A percentile compares a stretch with the other conserved stretches of the same genome.
Conservation (phyloP, 2,113 vertebrate species). For the Tiliqua scincoides region DNA sequence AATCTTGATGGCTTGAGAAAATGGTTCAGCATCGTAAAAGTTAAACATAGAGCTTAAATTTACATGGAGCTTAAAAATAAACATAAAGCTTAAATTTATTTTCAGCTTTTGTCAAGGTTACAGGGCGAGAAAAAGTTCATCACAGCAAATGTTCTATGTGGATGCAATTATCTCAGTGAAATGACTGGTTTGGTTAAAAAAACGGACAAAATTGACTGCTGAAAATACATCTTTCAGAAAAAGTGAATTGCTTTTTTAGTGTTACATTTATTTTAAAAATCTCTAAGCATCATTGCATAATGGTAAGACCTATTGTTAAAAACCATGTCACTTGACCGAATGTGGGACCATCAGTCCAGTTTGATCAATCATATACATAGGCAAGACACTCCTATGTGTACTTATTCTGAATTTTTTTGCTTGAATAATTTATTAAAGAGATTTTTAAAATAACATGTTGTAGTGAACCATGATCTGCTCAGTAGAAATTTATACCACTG, state of each 20-base stretch:
- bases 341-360: neutral
- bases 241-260: neutral
- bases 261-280: neutral
- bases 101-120: neutral
- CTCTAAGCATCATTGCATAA: neutral
- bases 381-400: constrained; percentile 13
- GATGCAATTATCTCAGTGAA: neutral
- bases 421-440: neutral
- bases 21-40: neutral
- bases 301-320: neutral
- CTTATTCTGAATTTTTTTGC: neutral
- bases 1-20: neutral
- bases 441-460: neutral
- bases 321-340: neutral
- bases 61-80: too few relatives aligned
- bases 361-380: neutral
- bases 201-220: neutral
- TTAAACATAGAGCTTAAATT: neutral
- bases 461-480: neutral
- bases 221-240: constrained; percentile 15
- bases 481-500: neutral
- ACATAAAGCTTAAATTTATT: neutral
- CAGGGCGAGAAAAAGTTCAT: neutral
- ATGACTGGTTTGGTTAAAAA: neutral
- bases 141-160: neutral